Evolutionary conservation across 2,888 invertebrate species (phyloP), one percentile per base, ranked within the genome.

Genomic region (Drosophila pseudotalamancana): DNA sequence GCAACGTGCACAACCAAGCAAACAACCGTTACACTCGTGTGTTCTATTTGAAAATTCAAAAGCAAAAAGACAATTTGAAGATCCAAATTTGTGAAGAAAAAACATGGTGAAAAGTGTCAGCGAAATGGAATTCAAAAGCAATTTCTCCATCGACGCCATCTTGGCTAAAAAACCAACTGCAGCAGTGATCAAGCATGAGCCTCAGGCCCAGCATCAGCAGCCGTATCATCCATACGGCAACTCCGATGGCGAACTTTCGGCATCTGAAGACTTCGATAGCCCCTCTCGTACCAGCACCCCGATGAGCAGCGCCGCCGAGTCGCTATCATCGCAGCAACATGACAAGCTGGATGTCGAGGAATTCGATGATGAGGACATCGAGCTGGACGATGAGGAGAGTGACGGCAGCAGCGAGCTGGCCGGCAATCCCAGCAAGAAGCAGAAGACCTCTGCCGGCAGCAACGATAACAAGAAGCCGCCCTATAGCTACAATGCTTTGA

Each of bases 401-500:
- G 78, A 73, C 25, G 78, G 53, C 49, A 73, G 84, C 27, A 73
- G 84, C 25, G 87, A 87, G 25, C 37, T 51, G 29, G 37, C 57
- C 16, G 27, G 56, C 35, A 77, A 81, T 46, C 83, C 83, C 56
- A 83, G 85, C 63, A 78, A 86, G 67, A 77, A 86, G 40, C 77
- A 77, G 11, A 73, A 82, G 42, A 4, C 39, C 21, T 72, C 57
- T 54, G 55, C 72, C 19, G 69, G 76, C 59, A 90, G 80, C 54
- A 67, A 12, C 16, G 91, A 89, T 23, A 94, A 94, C 89, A 97
- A 97, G 86, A 99, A 99, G 89, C 99, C 99, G 0, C 96, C 98
- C 0, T 99, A 97, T 93, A 98, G 98, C 91, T 99, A 99, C 93
- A 99, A 99, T 92, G 99, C 99, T 0, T 93, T 99, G 51, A 99